Conservation (phyloP, 2,797 vertebrate genomes). For the Pantherophis alleghaniensis region DNA sequence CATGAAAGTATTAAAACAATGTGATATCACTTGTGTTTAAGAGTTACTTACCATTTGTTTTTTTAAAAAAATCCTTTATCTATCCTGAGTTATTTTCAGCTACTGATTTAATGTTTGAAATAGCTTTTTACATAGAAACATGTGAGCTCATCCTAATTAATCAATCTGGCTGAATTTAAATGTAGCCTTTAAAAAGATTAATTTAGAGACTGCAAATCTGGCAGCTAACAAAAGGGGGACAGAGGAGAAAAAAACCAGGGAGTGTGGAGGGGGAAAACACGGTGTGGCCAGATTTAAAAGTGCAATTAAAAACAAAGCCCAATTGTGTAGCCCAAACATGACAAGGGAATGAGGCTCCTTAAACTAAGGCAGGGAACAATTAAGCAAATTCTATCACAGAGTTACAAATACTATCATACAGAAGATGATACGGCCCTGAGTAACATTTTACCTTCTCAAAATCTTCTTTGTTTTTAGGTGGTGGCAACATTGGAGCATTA, state of each 20-base stretch:
- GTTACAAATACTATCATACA: constrained; percentile 72
- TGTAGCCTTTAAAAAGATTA: constrained; percentile 62
- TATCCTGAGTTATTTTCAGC: constrained; percentile 59
- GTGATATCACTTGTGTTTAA: constrained; percentile 68
- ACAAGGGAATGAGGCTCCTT: constrained; percentile 62
- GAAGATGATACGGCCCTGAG: constrained; percentile 68
- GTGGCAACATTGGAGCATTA: constrained; percentile 89
- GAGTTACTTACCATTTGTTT: constrained; percentile 75
- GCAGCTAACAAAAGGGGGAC: constrained; percentile 73
- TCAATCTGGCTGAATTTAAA: constrained; percentile 66
- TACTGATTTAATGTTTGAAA: constrained; percentile 67
- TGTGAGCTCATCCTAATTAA: constrained; percentile 67
- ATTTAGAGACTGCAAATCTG: constrained; percentile 70
- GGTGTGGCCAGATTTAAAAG: constrained; percentile 63
- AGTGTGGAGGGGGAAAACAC: constrained; percentile 67
- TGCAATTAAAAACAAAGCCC: constrained; percentile 55
- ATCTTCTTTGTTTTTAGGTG: constrained; percentile 99
- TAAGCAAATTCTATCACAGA: constrained; percentile 65
- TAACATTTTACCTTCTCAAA: constrained; percentile 95
- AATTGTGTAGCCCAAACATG: constrained; percentile 41
- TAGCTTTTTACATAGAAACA: constrained; percentile 69
- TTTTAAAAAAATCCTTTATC: constrained; percentile 61
- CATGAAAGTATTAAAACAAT: constrained; percentile 66
- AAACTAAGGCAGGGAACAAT: constrained; percentile 74
- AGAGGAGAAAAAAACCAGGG: constrained; percentile 65